Conservation (phyloP, 2,888 invertebrate species). For the Coelopa pilipes region DNA sequence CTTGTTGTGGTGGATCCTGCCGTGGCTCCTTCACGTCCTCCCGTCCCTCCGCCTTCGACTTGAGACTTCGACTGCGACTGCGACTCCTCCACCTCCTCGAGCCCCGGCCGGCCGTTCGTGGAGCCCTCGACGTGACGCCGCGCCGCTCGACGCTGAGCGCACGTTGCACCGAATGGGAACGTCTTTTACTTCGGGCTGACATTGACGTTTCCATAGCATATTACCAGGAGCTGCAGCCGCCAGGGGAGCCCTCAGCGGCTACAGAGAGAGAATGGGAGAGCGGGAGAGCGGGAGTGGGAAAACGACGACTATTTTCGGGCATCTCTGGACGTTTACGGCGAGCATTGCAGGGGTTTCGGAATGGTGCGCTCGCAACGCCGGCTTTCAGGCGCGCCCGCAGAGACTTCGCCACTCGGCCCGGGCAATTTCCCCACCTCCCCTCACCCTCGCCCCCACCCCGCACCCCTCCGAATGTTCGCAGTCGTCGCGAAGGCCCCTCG, state of each 20-base stretch:
- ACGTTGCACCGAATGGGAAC: slow-evolving; percentile 35
- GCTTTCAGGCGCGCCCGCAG: not conserved
- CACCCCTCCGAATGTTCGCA: too few relatives aligned
- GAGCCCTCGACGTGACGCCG: slow-evolving; percentile 22
- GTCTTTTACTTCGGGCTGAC: slow-evolving; percentile 36
- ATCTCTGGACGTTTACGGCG: not conserved
- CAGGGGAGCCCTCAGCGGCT: too few relatives aligned
- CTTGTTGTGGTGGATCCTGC: too few relatives aligned
- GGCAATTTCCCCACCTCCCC: too few relatives aligned
- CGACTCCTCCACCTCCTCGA: not conserved
- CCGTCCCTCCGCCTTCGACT: too few relatives aligned
- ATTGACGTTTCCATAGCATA: slow-evolving; percentile 31
- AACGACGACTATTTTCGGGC: not conserved
- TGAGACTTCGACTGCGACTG: too few relatives aligned
- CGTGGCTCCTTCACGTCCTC: too few relatives aligned
- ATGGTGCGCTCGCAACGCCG: not conserved
- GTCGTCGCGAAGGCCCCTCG: too few relatives aligned
- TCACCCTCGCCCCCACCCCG: too few relatives aligned
- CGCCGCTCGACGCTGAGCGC: slow-evolving; percentile 28
- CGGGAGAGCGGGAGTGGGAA: not conserved
- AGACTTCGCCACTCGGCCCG: too few relatives aligned
- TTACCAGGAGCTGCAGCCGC: slow-evolving; percentile 4
- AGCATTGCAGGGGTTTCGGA: not conserved
- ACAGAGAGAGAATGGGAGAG: too few relatives aligned
- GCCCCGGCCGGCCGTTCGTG: too few relatives aligned